A percentile compares a stretch with the other conserved stretches of the same genome.
Conservation (phyloP, 1,140 invertebrate genomes). For the Heliothis virescens region DNA sequence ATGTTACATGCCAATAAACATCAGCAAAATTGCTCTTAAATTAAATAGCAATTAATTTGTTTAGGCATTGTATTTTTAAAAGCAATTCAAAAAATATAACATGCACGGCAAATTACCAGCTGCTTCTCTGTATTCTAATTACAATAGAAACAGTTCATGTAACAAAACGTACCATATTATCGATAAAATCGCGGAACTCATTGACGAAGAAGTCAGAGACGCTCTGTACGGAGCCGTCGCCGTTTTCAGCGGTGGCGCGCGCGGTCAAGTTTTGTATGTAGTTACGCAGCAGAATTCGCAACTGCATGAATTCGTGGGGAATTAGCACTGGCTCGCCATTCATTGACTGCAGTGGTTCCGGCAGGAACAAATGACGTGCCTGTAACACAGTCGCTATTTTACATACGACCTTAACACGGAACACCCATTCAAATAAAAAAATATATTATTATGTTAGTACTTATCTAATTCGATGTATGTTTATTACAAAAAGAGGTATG, state of each 20-base stretch:
- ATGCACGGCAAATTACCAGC: not conserved
- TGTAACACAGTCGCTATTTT: constrained; percentile 23
- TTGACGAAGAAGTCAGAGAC: constrained; percentile 62
- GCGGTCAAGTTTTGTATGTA: constrained; percentile 57
- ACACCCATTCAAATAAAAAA: too few relatives aligned
- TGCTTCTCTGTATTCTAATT: too few relatives aligned
- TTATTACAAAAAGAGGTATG: too few relatives aligned
- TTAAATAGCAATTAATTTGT: not conserved
- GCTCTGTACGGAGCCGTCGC: constrained; percentile 50
- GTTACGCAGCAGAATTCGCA: constrained; percentile 58
- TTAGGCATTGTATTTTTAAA: not conserved
- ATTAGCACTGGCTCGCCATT: constrained; percentile 52
- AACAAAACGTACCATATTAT: constrained; percentile 60
- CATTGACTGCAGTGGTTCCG: constrained; percentile 52
- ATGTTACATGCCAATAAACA: not conserved
- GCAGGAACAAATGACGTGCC: constrained; percentile 58
- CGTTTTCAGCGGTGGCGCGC: constrained; percentile 42
- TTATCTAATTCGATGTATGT: too few relatives aligned
- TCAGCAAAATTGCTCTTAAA: too few relatives aligned
- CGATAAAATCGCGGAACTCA: constrained; percentile 58
- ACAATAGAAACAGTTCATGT: not conserved
- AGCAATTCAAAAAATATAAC: not conserved
- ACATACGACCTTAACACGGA: too few relatives aligned
- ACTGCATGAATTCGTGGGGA: constrained; percentile 57
- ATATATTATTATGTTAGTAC: too few relatives aligned